Evolutionary conservation across 35 echinoderm and acorn worm species (phyloP), one percentile per base, ranked within the genome.

Genomic region (Patiria miniata): DNA sequence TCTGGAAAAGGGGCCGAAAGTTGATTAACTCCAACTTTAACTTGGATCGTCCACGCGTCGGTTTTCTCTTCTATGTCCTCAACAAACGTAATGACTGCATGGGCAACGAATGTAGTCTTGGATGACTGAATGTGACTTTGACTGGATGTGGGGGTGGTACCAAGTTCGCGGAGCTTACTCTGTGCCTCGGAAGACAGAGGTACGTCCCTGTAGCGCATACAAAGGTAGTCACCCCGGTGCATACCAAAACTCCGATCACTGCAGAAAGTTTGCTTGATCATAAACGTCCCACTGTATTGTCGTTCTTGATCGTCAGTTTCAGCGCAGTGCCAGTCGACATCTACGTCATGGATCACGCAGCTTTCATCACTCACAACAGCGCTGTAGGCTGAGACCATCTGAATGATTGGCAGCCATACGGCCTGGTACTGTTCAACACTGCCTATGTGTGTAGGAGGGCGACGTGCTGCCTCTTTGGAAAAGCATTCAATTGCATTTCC

Each of bases 351-450:
- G 32, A 92, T 79, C 8, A 78, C 77, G 47, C 79, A 8, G 14
- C 76, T 87, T 19, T 92, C 90, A 52, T 80, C 84, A 38, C 80
- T 79, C n/a, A 57, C 51, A 14, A 92, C 85, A 47, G 90, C 83
- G 61, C 50, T 92, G 39, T 51, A 26, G 38, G 78, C 78, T 29
- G 90, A 69, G 19, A 33, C 7, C 90, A 92, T 92, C 61, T 77
- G 53, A 1, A 87, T 12, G 22, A 92, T 80, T 22, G 23, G 39
- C 30, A 38, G 40, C 90, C 90, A 92, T 52, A 78, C 36, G 47
- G n/a, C 42, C 37, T 39, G 22, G 42, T 92, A 92, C 0, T 30
- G 26, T 32, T 81, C 12, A 92, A 32, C 7, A 10, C 26, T 53
- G 42, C 80, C 50, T 81, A 53, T 37, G n/a, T 54, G 23, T 38